Conservation (phyloP, 2,113 vertebrate genomes). For the Romanogobio albipinnatus region DNA sequence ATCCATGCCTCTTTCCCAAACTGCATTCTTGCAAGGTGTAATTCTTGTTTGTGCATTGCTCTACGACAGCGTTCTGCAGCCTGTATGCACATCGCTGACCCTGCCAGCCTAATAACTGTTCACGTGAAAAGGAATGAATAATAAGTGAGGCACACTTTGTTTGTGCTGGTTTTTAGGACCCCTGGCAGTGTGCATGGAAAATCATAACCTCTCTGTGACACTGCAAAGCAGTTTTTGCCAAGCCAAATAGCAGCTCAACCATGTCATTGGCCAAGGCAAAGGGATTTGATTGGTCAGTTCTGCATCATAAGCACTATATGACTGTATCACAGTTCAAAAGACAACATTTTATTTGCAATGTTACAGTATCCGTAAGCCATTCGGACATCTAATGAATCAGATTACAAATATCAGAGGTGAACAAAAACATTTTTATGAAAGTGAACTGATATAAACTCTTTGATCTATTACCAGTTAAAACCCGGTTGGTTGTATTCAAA, state of each 20-base stretch:
- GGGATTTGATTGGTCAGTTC: conserved; percentile 22
- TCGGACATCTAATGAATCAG: not conserved
- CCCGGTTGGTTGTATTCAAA: not conserved
- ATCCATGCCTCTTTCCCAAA: not conserved
- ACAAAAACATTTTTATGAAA: conserved; percentile 39
- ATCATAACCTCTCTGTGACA: conserved; percentile 46
- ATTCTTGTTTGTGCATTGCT: conserved; percentile 17
- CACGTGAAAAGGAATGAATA: conserved; percentile 29
- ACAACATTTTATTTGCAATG: not conserved
- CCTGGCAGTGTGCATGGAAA: conserved; percentile 53
- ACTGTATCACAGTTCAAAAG: not conserved
- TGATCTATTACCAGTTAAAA: not conserved
- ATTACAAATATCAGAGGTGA: not conserved
- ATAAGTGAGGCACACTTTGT: conserved; percentile 5
- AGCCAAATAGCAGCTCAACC: conserved; percentile 24
- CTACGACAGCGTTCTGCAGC: not conserved
- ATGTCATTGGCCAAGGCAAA: conserved; percentile 15
- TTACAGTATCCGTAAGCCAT: not conserved
- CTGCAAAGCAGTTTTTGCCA: conserved; percentile 16
- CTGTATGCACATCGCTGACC: conserved; percentile 50
- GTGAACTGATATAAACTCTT: not conserved
- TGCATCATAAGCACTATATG: not conserved
- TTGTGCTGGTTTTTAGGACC: not conserved
- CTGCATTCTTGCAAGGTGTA: not conserved
- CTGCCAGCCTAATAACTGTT: conserved; percentile 40